Evolutionary conservation across 2,797 vertebrate species (phyloP), one percentile per base, ranked within the genome.

Genomic region (Microctenopoma lineatum): DNA sequence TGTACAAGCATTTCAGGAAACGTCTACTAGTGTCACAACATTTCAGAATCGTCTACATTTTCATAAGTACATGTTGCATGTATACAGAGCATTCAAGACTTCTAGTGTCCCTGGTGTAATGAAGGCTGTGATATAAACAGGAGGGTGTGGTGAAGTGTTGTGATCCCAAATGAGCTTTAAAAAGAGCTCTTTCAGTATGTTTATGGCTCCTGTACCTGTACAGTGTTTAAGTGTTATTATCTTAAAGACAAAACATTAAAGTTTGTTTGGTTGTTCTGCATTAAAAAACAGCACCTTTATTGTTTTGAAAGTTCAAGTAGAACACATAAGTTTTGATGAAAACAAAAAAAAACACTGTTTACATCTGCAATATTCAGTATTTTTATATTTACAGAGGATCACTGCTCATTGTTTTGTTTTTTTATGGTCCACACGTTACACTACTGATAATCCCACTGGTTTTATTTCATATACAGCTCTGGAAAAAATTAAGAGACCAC

Each of bases 211-310:
- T 54, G 42, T 21, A 76, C 73, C 53, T 76, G 80, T 76, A 68
- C 82, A 80, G 80, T 66, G 55, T 77, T 12, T 79, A 4, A 63
- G 26, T 80, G 32, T 70, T 50, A 38, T 79, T 69, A 68, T 71
- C 47, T 80, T 81, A 89, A 83, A 45, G 16, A 6, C n/a, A 5
- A 41, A 88, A 84, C 83, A 90, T 83, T 84, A 83, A 85, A 87
- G 51, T 12, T 12, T 12, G 39, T 12, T 41, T 41, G 36, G 21
- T 21, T 21, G 21, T 21, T 21, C 21, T 21, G 21, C 21, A 21
- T 21, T 21, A 21, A 21, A 1, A 21, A 21, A 21, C 21, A 21
- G 21, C 27, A 29, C 27, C 6, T 38, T 11, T 21, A 1, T 38
- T 38, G 9, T 38, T 38, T 12, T 38, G 36, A 12, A 38, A 38